Conservation (phyloP, 2,797 vertebrate species). For the Sciaenops ocellatus region DNA sequence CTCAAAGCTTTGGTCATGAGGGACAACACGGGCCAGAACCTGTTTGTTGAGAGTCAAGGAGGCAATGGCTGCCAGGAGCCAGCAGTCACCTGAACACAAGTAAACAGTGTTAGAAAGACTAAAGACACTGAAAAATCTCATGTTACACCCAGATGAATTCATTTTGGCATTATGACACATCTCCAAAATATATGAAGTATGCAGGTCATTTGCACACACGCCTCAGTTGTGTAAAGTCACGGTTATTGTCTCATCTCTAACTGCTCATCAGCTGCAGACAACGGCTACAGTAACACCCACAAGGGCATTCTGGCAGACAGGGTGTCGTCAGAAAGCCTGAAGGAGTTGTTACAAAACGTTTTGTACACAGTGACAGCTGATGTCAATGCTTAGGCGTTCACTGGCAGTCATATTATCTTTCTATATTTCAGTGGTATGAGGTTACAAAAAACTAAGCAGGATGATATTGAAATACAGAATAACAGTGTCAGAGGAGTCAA, state of each 20-base stretch:
- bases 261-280: background rate
- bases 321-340: slow-evolving; percentile 22
- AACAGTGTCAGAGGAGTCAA: background rate
- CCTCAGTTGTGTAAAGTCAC: background rate
- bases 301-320: slow-evolving; percentile 13
- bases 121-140: no score
- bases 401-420: background rate
- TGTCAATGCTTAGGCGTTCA: slow-evolving; percentile 10
- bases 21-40: slow-evolving; percentile 81
- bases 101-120: background rate
- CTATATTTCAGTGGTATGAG: background rate
- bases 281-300: background rate
- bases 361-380: slow-evolving; percentile 12
- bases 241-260: background rate
- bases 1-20: slow-evolving; percentile 80
- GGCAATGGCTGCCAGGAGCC: slow-evolving; percentile 86
- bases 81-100: slow-evolving; percentile 83
- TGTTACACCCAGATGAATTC: background rate
- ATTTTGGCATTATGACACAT: slow-evolving; percentile 11
- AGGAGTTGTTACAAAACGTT: background rate
- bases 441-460: background rate
- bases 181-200: background rate
- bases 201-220: slow-evolving; percentile 20
- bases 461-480: background rate
- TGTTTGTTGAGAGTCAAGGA: slow-evolving; percentile 85